Percentiles rank a stretch among this genome's conserved stretches.
phyloP scores from a whole-genome alignment of 2,113 vertebrate genomes.

The Pelobates fuscus region DNA sequence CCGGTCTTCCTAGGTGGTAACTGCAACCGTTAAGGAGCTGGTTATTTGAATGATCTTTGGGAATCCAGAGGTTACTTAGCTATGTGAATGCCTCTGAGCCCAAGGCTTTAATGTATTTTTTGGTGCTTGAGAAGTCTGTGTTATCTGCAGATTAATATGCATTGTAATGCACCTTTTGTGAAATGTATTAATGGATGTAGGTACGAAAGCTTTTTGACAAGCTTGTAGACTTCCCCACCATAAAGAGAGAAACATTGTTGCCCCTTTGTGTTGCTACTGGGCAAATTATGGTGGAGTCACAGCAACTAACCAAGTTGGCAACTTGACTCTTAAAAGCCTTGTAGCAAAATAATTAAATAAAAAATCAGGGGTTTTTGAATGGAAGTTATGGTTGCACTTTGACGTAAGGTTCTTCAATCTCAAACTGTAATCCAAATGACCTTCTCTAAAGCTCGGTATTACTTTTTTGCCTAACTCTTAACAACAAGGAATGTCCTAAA shows the following conservation, averaged over 20 bases:
- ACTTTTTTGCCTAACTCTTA: conserved; percentile 4
- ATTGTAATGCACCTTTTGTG: conserved; percentile 4
- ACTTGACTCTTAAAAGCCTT: conserved; percentile 13
- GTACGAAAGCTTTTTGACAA: conserved; percentile 24
- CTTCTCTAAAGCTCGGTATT: not conserved
- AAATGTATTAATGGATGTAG: not conserved
- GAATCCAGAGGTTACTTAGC: conserved; percentile 7
- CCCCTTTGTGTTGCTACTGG: not conserved
- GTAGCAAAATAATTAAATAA: conserved; percentile 26
- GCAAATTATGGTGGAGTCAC: not conserved
- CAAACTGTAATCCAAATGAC: not conserved
- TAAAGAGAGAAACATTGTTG: conserved; percentile 1
- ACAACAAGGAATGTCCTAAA: conserved; percentile 12
- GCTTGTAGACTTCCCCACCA: not conserved
- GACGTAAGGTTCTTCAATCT: not conserved
- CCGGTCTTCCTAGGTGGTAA: conserved; percentile 30
- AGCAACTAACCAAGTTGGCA: conserved; percentile 8
- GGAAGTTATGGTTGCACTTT: conserved; percentile 12
- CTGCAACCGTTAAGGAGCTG: conserved; percentile 19
- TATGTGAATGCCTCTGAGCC: not conserved
- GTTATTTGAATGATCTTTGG: not conserved
- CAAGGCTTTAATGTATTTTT: conserved; percentile 27
- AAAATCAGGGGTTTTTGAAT: conserved; percentile 23
- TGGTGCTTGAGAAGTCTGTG: conserved; percentile 34
- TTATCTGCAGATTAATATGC: conserved; percentile 14